Base-by-base conservation (phyloP, 2,888 invertebrate species). In the Andrena bucephala region DNA sequence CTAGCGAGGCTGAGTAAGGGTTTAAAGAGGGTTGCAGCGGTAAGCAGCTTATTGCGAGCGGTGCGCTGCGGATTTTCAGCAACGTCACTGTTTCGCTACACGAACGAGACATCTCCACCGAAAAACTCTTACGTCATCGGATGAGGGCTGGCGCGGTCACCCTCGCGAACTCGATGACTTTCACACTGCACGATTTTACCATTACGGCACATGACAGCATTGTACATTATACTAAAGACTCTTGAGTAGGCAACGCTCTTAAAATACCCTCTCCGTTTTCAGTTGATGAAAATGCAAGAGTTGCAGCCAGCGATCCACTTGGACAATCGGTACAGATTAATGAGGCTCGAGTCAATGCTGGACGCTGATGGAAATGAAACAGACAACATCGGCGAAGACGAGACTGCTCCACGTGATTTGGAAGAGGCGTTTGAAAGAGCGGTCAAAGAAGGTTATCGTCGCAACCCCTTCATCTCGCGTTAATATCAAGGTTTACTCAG, bases 311-410 rank as follows among this genome's bases (percentile, higher is more conserved):
- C 89, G 1, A 89, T 93, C 68, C 91, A 93, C 70, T 84, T 94
- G 88, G 93, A 94, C 87, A 94, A 94, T 89, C 92, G 93, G 42
- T 93, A 94, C 77, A 89, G 94, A 27, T 81, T 92, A 42, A 92
- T 94, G 92, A 85, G 93, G 33, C 81, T 89, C 62, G 93, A 93
- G 62, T 86, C 86, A 10, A 93, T 93, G 93, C 81, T 94, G 68
- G 92, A 94, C 65, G 89, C 84, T 0, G 13, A 90, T 20, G 92
- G 93, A 33, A 90, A 92, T 5, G 85, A 77, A 29, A 93, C 92
- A n/a, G 72, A 89, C 5, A 63, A 90, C 36, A 89, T 93, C 68
- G 92, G 92, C 13, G 85, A 90, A 10, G 85, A 82, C 59, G 62
- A 57, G 3, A 33, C 60, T 5, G 57, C 67, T 0, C 60, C 75